Conservation (phyloP, 2,113 vertebrate species). For the Quiscalus mexicanus region DNA sequence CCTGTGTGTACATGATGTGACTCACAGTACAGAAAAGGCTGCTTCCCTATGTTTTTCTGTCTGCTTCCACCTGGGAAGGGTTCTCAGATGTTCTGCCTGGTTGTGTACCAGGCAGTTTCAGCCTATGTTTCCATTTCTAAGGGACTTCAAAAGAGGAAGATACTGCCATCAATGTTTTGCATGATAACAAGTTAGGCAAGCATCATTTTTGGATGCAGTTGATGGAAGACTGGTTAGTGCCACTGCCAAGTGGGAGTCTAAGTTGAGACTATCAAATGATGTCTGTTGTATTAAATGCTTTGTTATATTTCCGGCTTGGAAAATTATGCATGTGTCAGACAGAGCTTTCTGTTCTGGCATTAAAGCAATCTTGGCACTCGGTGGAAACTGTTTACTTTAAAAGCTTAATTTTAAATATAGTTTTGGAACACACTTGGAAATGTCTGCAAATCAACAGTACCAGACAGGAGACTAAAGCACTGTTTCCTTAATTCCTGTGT, state of each 20-base stretch:
- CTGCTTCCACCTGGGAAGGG: background rate
- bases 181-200: slow-evolving; percentile 52
- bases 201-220: slow-evolving; percentile 9
- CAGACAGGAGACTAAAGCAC: background rate
- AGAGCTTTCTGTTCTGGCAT: slow-evolving; percentile 41
- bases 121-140: background rate
- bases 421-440: slow-evolving; percentile 19
- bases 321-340: slow-evolving; percentile 42
- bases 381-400: slow-evolving; percentile 54
- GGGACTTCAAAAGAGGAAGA: slow-evolving; percentile 26
- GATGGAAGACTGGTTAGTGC: slow-evolving; percentile 43
- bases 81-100: background rate
- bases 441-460: slow-evolving; percentile 21
- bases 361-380: background rate
- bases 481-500: background rate
- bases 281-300: slow-evolving; percentile 55
- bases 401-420: slow-evolving; percentile 54
- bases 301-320: slow-evolving; percentile 61
- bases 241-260: slow-evolving; percentile 36
- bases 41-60: background rate
- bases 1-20: background rate
- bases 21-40: background rate
- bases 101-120: background rate
- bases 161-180: slow-evolving; percentile 61
- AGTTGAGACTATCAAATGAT: slow-evolving; percentile 55